Evolutionary conservation across 2,888 invertebrate species (phyloP).

Genomic region (Ophion obscuratus): DNA sequence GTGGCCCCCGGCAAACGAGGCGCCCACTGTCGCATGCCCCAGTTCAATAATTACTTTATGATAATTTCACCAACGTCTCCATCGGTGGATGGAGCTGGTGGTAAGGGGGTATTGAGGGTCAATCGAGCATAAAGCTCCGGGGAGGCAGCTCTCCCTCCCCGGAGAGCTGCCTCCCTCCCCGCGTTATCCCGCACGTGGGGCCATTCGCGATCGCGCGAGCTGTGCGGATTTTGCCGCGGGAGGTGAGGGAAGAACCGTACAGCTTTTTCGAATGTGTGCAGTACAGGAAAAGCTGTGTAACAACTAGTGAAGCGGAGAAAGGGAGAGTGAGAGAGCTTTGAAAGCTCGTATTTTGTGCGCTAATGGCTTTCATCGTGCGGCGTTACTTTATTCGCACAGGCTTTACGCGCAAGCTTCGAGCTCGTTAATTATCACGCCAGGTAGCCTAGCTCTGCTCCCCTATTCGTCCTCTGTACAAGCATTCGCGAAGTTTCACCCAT

Average conservation of each 20-base stretch:
- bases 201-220: not conserved
- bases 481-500: conserved; percentile 29
- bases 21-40: conserved; percentile 29
- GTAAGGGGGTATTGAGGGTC: conserved; percentile 5
- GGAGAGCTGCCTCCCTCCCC: not conserved
- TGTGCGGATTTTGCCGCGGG: not conserved
- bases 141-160: conserved; percentile 29
- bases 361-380: conserved; percentile 76
- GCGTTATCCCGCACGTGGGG: not conserved
- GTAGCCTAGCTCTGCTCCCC: not conserved
- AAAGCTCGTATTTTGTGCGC: conserved; percentile 70
- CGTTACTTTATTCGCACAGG: conserved; percentile 76
- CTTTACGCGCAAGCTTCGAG: conserved; percentile 70
- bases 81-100: conserved; percentile 26
- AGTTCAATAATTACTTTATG: conserved; percentile 76
- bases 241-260: conserved; percentile 5
- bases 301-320: conserved; percentile 12
- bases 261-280: conserved; percentile 44
- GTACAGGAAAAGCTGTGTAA: conserved; percentile 12
- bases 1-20: conserved; percentile 8
- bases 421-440: conserved; percentile 76
- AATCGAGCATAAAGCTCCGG: conserved; percentile 18
- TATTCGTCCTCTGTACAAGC: not conserved
- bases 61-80: conserved; percentile 72
- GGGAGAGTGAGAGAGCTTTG: conserved; percentile 30